phyloP scores from a whole-genome alignment of 2,888 invertebrate genomes.

The Colletes collaris region DNA sequence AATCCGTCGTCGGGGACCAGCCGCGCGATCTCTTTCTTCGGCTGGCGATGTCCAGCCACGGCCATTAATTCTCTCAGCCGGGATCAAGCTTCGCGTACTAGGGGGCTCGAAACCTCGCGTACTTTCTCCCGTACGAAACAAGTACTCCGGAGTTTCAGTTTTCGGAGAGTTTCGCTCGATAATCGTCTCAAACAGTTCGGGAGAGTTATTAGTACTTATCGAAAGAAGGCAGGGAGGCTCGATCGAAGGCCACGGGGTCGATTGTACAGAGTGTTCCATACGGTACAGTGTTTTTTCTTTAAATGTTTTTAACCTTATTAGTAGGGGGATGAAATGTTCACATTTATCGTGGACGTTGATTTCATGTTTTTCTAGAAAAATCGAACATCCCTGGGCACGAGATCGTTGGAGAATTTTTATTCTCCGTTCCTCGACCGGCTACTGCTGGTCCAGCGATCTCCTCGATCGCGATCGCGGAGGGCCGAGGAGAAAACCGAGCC shows the following conservation, averaged over 20 bases:
- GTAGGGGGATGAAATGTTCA: too few species aligned
- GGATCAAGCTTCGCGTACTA: conserved; percentile 19
- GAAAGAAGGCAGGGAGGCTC: too few species aligned
- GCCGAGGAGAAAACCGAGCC: conserved; percentile 67
- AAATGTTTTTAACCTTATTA: too few species aligned
- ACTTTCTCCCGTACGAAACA: conserved; percentile 25
- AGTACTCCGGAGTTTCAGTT: background rate
- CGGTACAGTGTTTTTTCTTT: too few species aligned
- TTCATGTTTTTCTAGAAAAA: too few species aligned
- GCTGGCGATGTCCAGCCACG: conserved; percentile 2
- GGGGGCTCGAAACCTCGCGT: background rate
- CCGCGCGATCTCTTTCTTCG: conserved; percentile 57
- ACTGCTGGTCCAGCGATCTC: conserved; percentile 45
- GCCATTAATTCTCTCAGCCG: conserved; percentile 29
- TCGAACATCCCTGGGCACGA: too few species aligned
- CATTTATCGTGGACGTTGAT: too few species aligned
- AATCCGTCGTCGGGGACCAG: conserved; percentile 38
- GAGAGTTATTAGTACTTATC: background rate
- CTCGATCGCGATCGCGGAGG: conserved; percentile 61
- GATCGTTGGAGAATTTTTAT: too few species aligned
- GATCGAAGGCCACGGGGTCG: too few species aligned
- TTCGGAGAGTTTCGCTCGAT: too few species aligned
- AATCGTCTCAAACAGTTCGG: background rate
- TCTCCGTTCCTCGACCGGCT: too few species aligned
- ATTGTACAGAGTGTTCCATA: too few species aligned